Base-by-base conservation (phyloP, 2,888 invertebrate species). In the Tipula confusa region DNA sequence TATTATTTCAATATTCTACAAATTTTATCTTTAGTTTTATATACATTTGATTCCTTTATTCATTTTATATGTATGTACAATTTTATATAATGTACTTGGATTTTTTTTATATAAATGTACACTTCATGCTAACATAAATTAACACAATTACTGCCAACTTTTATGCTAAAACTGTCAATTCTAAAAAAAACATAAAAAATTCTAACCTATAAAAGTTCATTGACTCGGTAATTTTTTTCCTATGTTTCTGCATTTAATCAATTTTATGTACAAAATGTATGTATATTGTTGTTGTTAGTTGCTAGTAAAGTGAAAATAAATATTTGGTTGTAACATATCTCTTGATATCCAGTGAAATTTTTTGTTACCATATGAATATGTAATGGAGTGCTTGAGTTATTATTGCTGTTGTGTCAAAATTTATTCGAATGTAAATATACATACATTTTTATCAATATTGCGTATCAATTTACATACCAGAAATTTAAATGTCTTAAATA, bases 1-100 rank as follows among this genome's bases (percentile, higher is more conserved):
- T 64, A 64, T 64, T 64, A 64, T 64, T 64, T 64, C 64, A 64
- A 64, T 64, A 48, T 64, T 64, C 64, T 64, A 64, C 64, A 24
- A 64, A 64, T 64, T 64, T 64, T 64, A 64, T 64, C 64, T 24
- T 24, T 64, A 64, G 24, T 24, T 64, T 64, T 64, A 9, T 64
- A 1, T 38, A 64, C n/a, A 64, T 64, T 64, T 24, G 24, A 29
- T 80, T 80, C 80, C 29, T 80, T 80, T 80, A 80, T 29, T 29
- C 7, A 80, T 29, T 24, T n/a, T 79, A 79, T 79, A 28, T 79
- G 2, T 79, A 28, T 5, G 5, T 79, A 79, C 7, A 28, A 2
- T 24, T 64, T 15, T 64, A 15, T 79, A 79, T 79, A 24, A 79
- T 79, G 29, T 79, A 79, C 28, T 6, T 64, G 9, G n/a, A n/a